Base-by-base conservation (phyloP, 2,797 vertebrate species). In the Bradypodion ventrale region DNA sequence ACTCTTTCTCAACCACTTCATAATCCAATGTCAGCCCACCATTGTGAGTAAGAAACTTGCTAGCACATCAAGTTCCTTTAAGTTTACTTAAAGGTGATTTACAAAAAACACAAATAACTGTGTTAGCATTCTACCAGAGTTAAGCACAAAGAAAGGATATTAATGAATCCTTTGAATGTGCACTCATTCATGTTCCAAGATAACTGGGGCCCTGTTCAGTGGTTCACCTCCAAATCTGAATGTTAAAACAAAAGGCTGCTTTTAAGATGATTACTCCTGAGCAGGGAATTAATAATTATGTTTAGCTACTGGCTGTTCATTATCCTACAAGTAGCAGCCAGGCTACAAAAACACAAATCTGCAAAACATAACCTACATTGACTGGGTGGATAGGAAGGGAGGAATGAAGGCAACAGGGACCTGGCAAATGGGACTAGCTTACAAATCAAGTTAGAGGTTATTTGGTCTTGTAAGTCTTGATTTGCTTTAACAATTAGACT, bases 401-500 rank as follows among this genome's bases (percentile, higher is more conserved):
- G n/a, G 46, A 70, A 19, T 69, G 72, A 27, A 80, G 37, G 37
- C 63, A n/a, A 1, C 42, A 68, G 75, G 12, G 77, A n/a, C 60
- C 72, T 81, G 7, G 77, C 69, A 83, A 76, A 63, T 21, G 29
- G 62, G 15, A 49, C 35, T 82, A 52, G 46, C 40, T 83, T 86
- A 69, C 82, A 77, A 86, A 88, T 82, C 8, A 40, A 62, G 52
- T 75, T 68, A 83, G n/a, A 69, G 37, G 10, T 76, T 86, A 74
- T 46, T 86, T 70, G 76, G 70, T 27, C 7, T 82, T 84, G 44
- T 77, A 72, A 81, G 29, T n/a, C 37, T 81, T 46, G 37, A 83
- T 27, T 82, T 90, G 40, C 63, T 89, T 84, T 81, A 85, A 87
- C 73, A 84, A 80, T 73, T 76, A 76, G 32, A 21, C 29, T 7